Conservation (phyloP, 2,113 vertebrate genomes). For the Tragelaphus buxtoni region DNA sequence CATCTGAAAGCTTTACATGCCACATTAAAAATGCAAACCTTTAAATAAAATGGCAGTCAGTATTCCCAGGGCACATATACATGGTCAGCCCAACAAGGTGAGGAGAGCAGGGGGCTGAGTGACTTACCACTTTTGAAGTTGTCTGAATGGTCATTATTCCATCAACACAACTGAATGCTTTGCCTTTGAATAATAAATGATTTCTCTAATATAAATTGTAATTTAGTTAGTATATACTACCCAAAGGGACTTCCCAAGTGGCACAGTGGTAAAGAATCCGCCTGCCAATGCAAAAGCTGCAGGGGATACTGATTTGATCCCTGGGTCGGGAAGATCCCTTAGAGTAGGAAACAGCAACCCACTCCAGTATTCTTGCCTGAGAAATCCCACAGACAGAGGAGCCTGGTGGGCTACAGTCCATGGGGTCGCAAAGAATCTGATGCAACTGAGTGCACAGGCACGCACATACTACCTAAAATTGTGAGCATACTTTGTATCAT, state of each 20-base stretch:
- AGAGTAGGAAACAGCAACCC: background rate
- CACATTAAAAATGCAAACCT: background rate
- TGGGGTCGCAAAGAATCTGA: background rate
- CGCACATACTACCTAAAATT: background rate
- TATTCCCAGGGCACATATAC: background rate
- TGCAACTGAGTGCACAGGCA: background rate
- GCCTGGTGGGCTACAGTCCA: background rate
- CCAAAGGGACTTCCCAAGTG: background rate
- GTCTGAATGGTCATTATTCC: background rate
- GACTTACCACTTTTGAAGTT: background rate
- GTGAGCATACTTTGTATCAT: background rate
- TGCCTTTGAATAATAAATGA: background rate
- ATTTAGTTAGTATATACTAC: background rate
- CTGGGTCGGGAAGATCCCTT: background rate
- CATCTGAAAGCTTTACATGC: background rate
- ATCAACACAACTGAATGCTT: background rate
- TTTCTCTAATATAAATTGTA: background rate
- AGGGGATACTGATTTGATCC: background rate
- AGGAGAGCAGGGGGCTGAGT: background rate
- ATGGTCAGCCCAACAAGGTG: rapidly evolving
- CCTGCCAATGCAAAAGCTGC: background rate
- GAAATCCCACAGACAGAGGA: background rate
- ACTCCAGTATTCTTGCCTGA: background rate
- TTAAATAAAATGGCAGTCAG: background rate
- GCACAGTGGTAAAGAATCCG: background rate